Base-by-base conservation (phyloP, 1,140 invertebrate genomes). In the Chrysomallon squamiferum region DNA sequence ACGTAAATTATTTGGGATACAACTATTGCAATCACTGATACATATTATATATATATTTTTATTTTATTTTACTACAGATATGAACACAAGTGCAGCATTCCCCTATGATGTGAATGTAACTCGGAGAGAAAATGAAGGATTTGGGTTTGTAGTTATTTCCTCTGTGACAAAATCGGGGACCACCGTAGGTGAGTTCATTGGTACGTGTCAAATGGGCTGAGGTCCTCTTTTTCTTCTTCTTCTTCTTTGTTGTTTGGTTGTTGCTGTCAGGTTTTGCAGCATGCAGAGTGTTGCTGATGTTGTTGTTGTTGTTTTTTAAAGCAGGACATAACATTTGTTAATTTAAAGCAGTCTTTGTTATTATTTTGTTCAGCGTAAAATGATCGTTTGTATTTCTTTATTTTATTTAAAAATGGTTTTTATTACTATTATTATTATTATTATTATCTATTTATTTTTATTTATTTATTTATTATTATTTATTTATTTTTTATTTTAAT, bases 101-200 rank as follows among this genome's bases (percentile, higher is more conserved):
- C 81, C 82, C 0, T 85, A 84, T 68, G 82, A 85, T 56, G 82
- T 86, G 0, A 75, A 72, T 7, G 82, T 99, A 0, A 93, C 91
- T 43, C 88, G 96, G 59, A 90, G 91, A 81, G 95, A 98, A 75
- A 94, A 92, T 65, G 97, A 99, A 87, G 97, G 97, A 11, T 99
- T 99, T 86, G 97, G 97, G 22, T 99, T 99, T 86, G 96, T 99
- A 25, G 97, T 99, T 59, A 98, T 99, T 74, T 98, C 96, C 0
- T 97, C 95, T 13, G 93, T 95, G 1, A 95, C 95, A 72, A 94
- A 93, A 87, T 91, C 92, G 65, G 94, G 94, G 35, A 94, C 94
- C 2, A 96, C 95, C 33, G 97, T 98, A 80, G 96, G 96, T 92
- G 89, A 88, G 87, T 86, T 70, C 66, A 80, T 86, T 68, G 80